Evolutionary conservation across 2,113 vertebrate genomes (phyloP), one percentile per base, ranked within the genome.

Genomic region (Alligator mississippiensis): DNA sequence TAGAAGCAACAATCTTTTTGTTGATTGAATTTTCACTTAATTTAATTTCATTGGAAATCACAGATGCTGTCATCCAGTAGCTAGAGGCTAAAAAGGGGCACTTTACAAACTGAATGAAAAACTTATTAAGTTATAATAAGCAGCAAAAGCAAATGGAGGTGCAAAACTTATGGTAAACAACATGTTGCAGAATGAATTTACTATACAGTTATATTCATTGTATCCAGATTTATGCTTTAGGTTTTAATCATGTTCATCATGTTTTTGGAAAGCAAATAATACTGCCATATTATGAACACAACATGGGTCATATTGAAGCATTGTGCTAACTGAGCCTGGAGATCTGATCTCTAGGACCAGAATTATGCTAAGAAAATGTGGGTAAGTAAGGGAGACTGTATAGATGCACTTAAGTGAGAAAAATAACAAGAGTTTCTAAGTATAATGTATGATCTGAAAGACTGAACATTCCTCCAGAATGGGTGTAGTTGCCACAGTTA

Each of bases 1-100:
- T 92, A 94, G 95, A 95, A 95, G 92, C 95, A 98, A 97, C 93
- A 95, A 94, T 97, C 92, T 97, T 96, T 30, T 59, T 92, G 93
- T 85, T 98, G 96, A 98, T 98, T 97, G 93, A 97, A 98, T 98
- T 97, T 97, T 96, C 97, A 95, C 96, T 97, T 98, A 98, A 98
- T 97, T 97, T 97, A 96, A 98, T 98, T 98, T 97, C 85, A 96
- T 60, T 96, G 97, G 85, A 96, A 97, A 97, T 97, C 97, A 96
- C 98, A 98, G 97, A 98, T 98, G 98, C 98, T 98, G 96, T 97
- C 96, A 96, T 84, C 84, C 91, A 97, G 95, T 59, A 95, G 96
- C 95, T 95, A 97, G 95, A 96, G 97, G 97, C 97, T 97, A 97
- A 97, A 97, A 97, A 97, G 93, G 96, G 96, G 92, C 94, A 96